phyloP scores from a whole-genome alignment of 2,113 vertebrate genomes.

The Chaenogobius annularis region DNA sequence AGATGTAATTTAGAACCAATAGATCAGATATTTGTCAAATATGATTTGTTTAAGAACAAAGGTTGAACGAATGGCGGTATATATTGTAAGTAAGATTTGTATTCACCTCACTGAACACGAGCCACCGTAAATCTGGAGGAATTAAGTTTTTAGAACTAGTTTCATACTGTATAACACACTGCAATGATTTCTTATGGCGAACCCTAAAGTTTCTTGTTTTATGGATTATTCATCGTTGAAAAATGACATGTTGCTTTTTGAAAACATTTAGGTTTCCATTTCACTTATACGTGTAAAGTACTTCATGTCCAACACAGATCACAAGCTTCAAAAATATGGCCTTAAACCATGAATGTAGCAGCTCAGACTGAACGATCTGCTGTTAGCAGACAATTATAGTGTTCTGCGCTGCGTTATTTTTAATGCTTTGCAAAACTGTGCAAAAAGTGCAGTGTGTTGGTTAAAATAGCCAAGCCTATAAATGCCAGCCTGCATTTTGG shows the following conservation, averaged over 20 bases:
- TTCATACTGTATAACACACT: constrained; percentile 1
- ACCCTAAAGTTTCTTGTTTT: constrained; percentile 1
- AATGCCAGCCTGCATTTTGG: background rate
- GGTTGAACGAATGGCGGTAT: background rate
- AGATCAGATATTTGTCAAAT: background rate
- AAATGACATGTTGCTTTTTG: background rate
- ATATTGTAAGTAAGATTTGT: background rate
- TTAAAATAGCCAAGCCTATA: background rate
- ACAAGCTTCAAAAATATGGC: background rate
- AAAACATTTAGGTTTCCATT: constrained; percentile 7
- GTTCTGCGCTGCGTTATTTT: background rate
- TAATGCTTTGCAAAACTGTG: no score
- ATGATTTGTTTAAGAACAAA: background rate
- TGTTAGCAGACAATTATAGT: background rate
- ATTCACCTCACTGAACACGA: background rate
- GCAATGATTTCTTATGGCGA: background rate
- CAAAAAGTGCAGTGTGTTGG: no score
- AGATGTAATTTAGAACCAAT: background rate
- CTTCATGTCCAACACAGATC: background rate
- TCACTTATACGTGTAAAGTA: background rate
- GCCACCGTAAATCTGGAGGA: background rate
- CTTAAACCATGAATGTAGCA: background rate
- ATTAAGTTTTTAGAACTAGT: background rate
- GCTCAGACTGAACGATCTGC: background rate
- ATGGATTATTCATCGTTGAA: background rate